A percentile compares a stretch with the other conserved stretches of the same genome.
Evolutionary conservation across 2,888 invertebrate genomes (phyloP).

Genomic region (Chrysotoxum bicinctum): DNA sequence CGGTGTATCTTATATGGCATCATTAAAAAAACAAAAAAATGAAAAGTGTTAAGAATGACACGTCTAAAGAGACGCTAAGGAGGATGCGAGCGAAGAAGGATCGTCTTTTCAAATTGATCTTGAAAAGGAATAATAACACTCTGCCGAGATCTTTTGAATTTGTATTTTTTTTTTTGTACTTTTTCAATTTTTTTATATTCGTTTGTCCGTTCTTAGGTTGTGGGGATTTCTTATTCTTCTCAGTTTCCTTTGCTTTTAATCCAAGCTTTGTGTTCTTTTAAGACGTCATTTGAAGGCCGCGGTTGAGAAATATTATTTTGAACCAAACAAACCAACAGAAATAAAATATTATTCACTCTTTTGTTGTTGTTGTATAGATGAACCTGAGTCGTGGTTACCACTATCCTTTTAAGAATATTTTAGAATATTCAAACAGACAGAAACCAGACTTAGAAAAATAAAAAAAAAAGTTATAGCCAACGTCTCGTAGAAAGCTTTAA

Average conservation of each 20-base stretch:
- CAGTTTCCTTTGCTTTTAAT: slow-evolving; percentile 39
- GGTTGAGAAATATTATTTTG: slow-evolving; percentile 65
- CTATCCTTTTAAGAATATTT: background rate
- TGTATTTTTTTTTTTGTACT: background rate
- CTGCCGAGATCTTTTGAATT: slow-evolving; percentile 65
- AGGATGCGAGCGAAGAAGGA: slow-evolving; percentile 71
- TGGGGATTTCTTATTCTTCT: slow-evolving; percentile 32
- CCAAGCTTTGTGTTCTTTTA: slow-evolving; percentile 57
- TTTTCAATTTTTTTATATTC: background rate
- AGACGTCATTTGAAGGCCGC: slow-evolving; percentile 67
- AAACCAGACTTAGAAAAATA: too few relatives aligned
- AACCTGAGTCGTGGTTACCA: background rate
- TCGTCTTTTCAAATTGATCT: slow-evolving; percentile 71
- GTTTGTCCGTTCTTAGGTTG: background rate
- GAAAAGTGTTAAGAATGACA: slow-evolving; percentile 73
- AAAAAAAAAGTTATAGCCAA: too few relatives aligned
- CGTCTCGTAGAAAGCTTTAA: too few relatives aligned
- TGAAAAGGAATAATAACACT: slow-evolving; percentile 71
- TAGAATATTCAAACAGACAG: too few relatives aligned
- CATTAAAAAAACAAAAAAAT: slow-evolving; percentile 55
- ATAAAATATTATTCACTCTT: slow-evolving; percentile 22
- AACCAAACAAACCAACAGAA: slow-evolving; percentile 8
- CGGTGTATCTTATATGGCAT: slow-evolving; percentile 59
- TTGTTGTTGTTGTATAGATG: slow-evolving; percentile 27
- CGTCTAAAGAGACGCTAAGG: slow-evolving; percentile 69